Conservation (phyloP, 1,140 invertebrate genomes). For the Wasmannia auropunctata region DNA sequence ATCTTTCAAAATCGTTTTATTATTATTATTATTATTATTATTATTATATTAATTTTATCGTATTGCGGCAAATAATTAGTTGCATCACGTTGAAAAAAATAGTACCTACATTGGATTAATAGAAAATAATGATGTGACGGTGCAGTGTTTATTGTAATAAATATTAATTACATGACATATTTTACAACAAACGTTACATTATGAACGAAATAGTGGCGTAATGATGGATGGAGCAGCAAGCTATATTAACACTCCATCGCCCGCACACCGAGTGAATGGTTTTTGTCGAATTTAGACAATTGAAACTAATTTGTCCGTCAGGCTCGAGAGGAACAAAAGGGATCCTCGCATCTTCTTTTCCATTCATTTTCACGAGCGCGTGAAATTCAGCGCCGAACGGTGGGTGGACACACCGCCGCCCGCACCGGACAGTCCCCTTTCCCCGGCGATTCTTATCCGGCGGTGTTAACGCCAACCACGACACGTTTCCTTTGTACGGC, state of each 20-base stretch:
- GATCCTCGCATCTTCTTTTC: neutral
- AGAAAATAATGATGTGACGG: neutral
- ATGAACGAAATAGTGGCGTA: neutral
- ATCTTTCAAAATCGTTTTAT: no score
- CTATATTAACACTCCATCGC: neutral
- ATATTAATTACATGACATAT: constrained; percentile 15
- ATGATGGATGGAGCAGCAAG: neutral
- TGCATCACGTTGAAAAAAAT: neutral
- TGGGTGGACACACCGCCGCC: no score
- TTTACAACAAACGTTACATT: neutral
- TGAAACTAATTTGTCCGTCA: neutral
- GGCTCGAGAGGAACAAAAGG: neutral
- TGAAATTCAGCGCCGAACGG: constrained; percentile 27
- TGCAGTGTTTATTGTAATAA: neutral
- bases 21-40: no score
- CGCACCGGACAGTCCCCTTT: constrained; percentile 27
- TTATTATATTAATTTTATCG: no score
- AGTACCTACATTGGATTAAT: neutral
- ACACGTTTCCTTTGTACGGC: constrained; percentile 54
- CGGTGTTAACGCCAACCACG: constrained; percentile 46
- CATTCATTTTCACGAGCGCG: constrained; percentile 18
- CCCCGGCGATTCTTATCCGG: constrained; percentile 35
- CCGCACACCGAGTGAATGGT: no score
- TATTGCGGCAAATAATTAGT: constrained; percentile 5
- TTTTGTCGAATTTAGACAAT: neutral